These are phyloP conservation scores for Scomber scombrus DNA, from an alignment of 2,113 vertebrate genomes.

Conservation along the genomic window DNA sequence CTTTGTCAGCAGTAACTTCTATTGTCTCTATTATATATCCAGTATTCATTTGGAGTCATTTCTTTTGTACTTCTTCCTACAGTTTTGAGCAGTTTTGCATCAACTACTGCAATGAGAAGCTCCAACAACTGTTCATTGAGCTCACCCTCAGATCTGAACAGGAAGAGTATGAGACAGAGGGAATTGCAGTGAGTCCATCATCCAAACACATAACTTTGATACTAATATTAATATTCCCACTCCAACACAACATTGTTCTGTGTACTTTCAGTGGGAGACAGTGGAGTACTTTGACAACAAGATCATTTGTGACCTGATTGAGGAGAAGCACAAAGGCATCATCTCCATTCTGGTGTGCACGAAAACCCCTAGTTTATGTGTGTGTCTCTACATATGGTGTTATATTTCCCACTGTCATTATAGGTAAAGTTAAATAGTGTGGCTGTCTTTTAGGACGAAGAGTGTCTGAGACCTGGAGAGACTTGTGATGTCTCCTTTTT, in stretches of 20 bases:
- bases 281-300: constrained; percentile 99
- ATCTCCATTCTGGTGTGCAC: constrained; percentile 93
- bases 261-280: constrained; percentile 91
- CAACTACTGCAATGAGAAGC: constrained; percentile 98
- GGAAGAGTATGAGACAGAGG: constrained; percentile 96
- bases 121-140: constrained; percentile 98
- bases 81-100: constrained; percentile 99
- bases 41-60: background rate
- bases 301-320: constrained; percentile 97
- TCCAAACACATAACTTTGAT: background rate
- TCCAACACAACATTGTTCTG: background rate
- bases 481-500: constrained; percentile 94
- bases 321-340: constrained; percentile 98
- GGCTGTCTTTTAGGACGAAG: constrained; percentile 89
- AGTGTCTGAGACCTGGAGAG: constrained; percentile 95
- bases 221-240: background rate
- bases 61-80: background rate
- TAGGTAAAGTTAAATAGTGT: background rate
- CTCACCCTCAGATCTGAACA: constrained; percentile 96
- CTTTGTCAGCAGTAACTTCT: background rate
- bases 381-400: background rate
- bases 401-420: background rate
- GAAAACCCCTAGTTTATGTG: background rate
- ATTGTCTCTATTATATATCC: no score
- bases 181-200: constrained; percentile 88